A percentile compares a stretch with the other conserved stretches of the same genome.
phyloP scores from a whole-genome alignment of 2,113 vertebrate genomes.

The Bufo bufo region DNA sequence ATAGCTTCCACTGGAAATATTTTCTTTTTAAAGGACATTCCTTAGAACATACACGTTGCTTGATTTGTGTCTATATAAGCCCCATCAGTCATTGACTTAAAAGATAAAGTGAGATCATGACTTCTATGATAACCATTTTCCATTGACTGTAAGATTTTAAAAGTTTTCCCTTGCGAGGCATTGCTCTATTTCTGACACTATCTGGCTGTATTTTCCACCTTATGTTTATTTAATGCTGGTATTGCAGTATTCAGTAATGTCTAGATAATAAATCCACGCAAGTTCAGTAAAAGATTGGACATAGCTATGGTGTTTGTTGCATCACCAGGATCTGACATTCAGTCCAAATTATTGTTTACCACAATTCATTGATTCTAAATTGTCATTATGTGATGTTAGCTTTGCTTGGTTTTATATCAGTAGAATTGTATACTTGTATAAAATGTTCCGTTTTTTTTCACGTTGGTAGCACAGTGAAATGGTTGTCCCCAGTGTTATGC shows the following conservation, averaged over 20 bases:
- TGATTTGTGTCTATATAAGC: constrained; percentile 24
- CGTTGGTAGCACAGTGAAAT: no score
- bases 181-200: constrained; percentile 32
- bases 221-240: constrained; percentile 31
- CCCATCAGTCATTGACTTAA: constrained; percentile 31
- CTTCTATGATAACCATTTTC: constrained; percentile 34
- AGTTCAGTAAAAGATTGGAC: constrained; percentile 15
- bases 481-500: no score
- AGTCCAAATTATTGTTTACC: not conserved
- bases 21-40: not conserved
- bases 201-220: constrained; percentile 39
- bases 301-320: not conserved
- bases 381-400: no score
- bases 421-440: no score
- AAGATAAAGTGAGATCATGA: constrained; percentile 42
- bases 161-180: constrained; percentile 16
- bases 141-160: constrained; percentile 22
- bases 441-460: no score
- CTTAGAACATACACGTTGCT: not conserved
- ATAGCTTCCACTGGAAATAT: not conserved
- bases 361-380: no score
- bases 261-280: constrained; percentile 49
- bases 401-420: no score
- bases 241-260: constrained; percentile 34
- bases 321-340: not conserved